Percentiles rank a stretch among this genome's conserved stretches.
Evolutionary conservation across 2,797 vertebrate species (phyloP).

Genomic region (Mormyrus proboscirostris): DNA sequence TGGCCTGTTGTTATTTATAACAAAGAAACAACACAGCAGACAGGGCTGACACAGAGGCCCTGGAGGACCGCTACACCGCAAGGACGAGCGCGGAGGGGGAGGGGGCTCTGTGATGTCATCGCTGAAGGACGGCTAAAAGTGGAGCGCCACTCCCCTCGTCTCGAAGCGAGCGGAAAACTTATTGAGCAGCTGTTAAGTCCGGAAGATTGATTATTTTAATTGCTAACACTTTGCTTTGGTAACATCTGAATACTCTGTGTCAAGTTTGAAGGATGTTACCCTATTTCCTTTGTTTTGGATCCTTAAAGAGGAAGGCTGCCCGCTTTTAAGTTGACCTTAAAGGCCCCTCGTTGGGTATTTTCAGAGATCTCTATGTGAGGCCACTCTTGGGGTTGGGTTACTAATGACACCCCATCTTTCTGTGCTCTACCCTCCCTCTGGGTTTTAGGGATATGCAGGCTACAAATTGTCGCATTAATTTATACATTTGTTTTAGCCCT

Average conservation of each 20-base stretch:
- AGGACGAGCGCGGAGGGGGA: constrained; percentile 35
- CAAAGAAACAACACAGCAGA: constrained; percentile 62
- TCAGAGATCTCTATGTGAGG: not conserved
- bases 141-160: constrained; percentile 52
- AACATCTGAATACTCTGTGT: constrained; percentile 94
- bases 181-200: constrained; percentile 94
- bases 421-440: constrained; percentile 43
- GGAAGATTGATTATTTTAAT: constrained; percentile 99
- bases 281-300: constrained; percentile 44
- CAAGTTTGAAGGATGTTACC: constrained; percentile 85
- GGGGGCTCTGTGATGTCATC: constrained; percentile 55
- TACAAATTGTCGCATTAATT: constrained; percentile 42
- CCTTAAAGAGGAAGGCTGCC: constrained; percentile 39
- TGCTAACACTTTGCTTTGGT: constrained; percentile 85
- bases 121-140: constrained; percentile 73
- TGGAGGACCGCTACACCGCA: constrained; percentile 48
- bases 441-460: constrained; percentile 44
- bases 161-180: constrained; percentile 77
- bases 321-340: constrained; percentile 14
- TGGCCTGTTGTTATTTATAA: constrained; percentile 54
- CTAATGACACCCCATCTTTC: constrained; percentile 41
- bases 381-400: constrained; percentile 29
- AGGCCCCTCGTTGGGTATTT: constrained; percentile 11
- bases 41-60: constrained; percentile 52
- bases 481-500: not conserved